Evolutionary conservation across 1,140 invertebrate species (phyloP).

Genomic region (Chlorops oryzae): DNA sequence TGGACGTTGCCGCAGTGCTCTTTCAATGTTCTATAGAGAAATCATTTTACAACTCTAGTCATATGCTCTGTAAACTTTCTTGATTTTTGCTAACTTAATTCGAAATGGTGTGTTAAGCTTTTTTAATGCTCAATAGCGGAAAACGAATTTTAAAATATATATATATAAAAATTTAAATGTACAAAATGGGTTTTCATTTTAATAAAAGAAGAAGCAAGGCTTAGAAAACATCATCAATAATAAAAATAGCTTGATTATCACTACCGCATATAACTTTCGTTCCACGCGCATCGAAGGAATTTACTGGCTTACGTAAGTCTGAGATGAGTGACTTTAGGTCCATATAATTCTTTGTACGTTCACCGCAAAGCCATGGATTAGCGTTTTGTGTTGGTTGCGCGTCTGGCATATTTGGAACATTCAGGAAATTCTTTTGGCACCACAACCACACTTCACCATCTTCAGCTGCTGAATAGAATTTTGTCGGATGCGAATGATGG

Average conservation of each 20-base stretch:
- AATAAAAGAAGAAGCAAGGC: too few relatives aligned
- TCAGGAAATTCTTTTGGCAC: constrained; percentile 53
- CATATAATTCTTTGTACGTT: constrained; percentile 62
- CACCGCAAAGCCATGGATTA: constrained; percentile 60
- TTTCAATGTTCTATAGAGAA: too few relatives aligned
- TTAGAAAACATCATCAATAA: constrained; percentile 55
- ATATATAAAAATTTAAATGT: constrained; percentile 24
- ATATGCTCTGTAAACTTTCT: too few relatives aligned
- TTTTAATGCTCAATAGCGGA: too few relatives aligned
- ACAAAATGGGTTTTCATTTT: constrained; percentile 12
- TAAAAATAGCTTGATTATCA: constrained; percentile 77
- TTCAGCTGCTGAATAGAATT: constrained; percentile 72
- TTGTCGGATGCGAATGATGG: constrained; percentile 73
- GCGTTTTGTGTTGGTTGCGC: constrained; percentile 34
- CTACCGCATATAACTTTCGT: constrained; percentile 68
- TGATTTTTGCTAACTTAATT: too few relatives aligned
- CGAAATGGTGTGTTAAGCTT: too few relatives aligned
- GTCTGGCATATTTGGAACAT: constrained; percentile 14
- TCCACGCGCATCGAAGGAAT: constrained; percentile 69
- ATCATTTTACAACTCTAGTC: too few relatives aligned
- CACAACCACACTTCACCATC: constrained; percentile 83
- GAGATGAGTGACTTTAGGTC: constrained; percentile 67
- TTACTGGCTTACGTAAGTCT: constrained; percentile 66
- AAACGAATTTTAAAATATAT: constrained; percentile 36
- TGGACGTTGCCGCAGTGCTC: too few relatives aligned